Evolutionary conservation across 2,888 invertebrate species (phyloP).

Genomic region (Acleris sparsana): DNA sequence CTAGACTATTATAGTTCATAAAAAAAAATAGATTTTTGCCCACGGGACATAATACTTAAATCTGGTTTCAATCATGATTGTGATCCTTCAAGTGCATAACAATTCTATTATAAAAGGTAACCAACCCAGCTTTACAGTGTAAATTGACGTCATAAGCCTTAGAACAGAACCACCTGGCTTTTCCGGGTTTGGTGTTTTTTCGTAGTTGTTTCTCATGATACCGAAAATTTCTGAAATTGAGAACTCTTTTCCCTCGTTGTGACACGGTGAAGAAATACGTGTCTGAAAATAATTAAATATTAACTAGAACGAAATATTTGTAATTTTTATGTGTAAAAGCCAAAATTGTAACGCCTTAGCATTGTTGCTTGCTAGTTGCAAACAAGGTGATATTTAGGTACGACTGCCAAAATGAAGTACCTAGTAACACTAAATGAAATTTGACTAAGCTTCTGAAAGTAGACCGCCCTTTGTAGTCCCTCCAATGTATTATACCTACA

Average conservation of each 20-base stretch:
- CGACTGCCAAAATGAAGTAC: too few relatives aligned
- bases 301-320: not conserved
- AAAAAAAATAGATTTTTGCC: too few relatives aligned
- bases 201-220: slow-evolving; percentile 22
- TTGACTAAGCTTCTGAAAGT: too few relatives aligned
- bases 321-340: not conserved
- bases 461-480: too few relatives aligned
- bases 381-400: too few relatives aligned
- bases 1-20: too few relatives aligned
- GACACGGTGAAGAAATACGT: slow-evolving; percentile 33
- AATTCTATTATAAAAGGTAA: slow-evolving; percentile 28
- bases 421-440: too few relatives aligned
- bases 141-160: slow-evolving; percentile 30
- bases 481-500: too few relatives aligned
- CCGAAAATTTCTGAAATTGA: slow-evolving; percentile 32
- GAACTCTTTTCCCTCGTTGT: slow-evolving; percentile 37
- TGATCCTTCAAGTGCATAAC: slow-evolving; percentile 25
- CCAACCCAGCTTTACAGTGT: slow-evolving; percentile 31
- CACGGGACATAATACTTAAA: too few relatives aligned
- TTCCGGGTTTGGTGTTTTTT: slow-evolving; percentile 12
- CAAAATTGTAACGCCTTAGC: too few relatives aligned
- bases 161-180: slow-evolving; percentile 30
- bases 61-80: slow-evolving; percentile 10
- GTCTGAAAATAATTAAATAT: slow-evolving; percentile 30
- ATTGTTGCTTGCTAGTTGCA: too few relatives aligned